Evolutionary conservation across 2,888 invertebrate genomes (phyloP).

Genomic region (Dasysyrphus tricinctus): DNA sequence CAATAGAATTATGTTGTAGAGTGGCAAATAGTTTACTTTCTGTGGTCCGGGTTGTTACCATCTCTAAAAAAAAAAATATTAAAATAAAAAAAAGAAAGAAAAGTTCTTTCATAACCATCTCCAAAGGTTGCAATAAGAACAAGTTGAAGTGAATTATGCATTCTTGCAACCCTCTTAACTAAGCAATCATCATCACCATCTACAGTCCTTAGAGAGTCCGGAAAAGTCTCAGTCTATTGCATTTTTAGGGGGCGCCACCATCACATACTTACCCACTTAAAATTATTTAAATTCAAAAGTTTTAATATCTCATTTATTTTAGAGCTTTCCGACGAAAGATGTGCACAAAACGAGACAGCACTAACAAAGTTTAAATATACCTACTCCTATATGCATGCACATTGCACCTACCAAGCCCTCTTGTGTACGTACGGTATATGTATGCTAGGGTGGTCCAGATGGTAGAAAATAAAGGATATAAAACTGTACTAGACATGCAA

Average conservation of each 20-base stretch:
- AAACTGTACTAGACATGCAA: constrained; percentile 34
- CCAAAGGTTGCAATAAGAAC: constrained; percentile 50
- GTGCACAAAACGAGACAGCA: constrained; percentile 29
- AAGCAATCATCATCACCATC: constrained; percentile 70
- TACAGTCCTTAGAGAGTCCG: constrained; percentile 45
- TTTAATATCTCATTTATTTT: constrained; percentile 74
- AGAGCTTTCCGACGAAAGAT: constrained; percentile 53
- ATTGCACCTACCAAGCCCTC: not conserved
- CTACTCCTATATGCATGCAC: not conserved
- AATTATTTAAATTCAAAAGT: constrained; percentile 76
- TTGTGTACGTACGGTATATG: constrained; percentile 2
- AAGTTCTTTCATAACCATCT: constrained; percentile 30
- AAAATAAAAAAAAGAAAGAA: not conserved
- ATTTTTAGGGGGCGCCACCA: constrained; percentile 56
- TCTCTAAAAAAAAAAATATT: not conserved
- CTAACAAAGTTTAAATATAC: constrained; percentile 12
- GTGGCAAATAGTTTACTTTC: constrained; percentile 45
- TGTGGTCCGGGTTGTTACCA: constrained; percentile 3
- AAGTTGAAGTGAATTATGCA: constrained; percentile 57
- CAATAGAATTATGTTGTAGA: constrained; percentile 40
- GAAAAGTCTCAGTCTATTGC: constrained; percentile 53
- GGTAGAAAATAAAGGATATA: constrained; percentile 24
- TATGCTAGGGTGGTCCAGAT: constrained; percentile 26
- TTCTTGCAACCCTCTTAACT: constrained; percentile 48
- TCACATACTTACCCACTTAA: constrained; percentile 67